Percentiles rank a stretch among this genome's conserved stretches.
Evolutionary conservation across 1,140 invertebrate species (phyloP).

Genomic region (Camponotus vicinus): DNA sequence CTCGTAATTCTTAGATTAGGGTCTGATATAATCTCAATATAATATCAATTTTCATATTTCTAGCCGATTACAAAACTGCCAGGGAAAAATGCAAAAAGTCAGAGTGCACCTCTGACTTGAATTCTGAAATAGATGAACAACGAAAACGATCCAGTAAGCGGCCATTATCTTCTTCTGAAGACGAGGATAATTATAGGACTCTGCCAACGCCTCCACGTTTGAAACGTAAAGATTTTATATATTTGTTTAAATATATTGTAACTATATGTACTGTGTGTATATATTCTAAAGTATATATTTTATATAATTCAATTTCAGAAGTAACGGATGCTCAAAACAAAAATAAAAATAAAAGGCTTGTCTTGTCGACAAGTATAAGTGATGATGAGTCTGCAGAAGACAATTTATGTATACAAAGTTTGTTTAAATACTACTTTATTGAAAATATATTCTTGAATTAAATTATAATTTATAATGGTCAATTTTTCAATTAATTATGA

Average conservation of each 20-base stretch:
- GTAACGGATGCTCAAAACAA: background rate
- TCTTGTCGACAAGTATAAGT: background rate
- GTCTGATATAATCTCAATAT: background rate
- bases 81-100: slow-evolving; percentile 8
- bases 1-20: background rate
- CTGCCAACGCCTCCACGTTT: background rate
- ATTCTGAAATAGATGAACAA: background rate
- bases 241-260: slow-evolving; percentile 2
- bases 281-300: background rate
- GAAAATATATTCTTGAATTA: background rate
- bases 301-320: background rate
- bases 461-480: background rate
- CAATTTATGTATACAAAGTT: background rate
- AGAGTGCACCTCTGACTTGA: background rate
- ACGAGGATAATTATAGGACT: background rate
- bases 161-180: background rate
- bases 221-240: background rate
- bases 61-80: slow-evolving; percentile 6
- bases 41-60: background rate
- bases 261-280: background rate
- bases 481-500: slow-evolving; percentile 22
- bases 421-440: slow-evolving; percentile 13
- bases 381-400: slow-evolving; percentile 13
- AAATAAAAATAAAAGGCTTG: background rate
- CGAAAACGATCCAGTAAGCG: background rate